These are phyloP conservation scores for Enhydra lutris DNA, from an alignment of 2,113 vertebrate genomes.

Conservation along the genomic window DNA sequence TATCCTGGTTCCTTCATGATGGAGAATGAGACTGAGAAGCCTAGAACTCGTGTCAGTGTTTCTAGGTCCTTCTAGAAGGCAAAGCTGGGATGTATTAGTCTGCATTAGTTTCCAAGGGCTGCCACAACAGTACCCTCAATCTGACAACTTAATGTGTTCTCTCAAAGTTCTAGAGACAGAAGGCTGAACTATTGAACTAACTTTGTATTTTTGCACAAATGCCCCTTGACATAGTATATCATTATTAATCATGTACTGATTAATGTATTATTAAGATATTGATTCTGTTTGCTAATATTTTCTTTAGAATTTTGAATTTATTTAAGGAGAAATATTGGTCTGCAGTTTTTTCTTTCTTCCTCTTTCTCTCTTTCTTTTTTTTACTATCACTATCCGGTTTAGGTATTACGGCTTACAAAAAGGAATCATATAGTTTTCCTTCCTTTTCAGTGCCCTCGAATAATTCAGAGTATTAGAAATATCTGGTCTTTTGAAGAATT, in stretches of 20 bases:
- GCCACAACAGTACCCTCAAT: neutral
- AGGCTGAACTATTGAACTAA: neutral
- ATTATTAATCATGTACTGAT: neutral
- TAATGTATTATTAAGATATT: neutral
- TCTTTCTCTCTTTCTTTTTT: neutral
- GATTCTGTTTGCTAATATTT: neutral
- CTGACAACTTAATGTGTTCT: neutral
- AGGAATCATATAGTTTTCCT: neutral
- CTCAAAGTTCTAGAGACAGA: neutral
- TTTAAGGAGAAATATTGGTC: neutral
- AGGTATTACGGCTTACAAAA: neutral
- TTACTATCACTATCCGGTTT: neutral
- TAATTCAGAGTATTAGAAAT: neutral
- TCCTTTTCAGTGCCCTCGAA: neutral
- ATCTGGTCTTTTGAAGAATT: neutral
- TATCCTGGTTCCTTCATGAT: neutral
- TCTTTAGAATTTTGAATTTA: neutral
- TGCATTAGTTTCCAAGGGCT: neutral
- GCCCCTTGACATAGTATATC: neutral
- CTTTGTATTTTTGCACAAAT: neutral
- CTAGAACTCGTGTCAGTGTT: neutral
- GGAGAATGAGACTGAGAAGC: neutral
- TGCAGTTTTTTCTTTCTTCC: neutral
- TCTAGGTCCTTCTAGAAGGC: neutral
- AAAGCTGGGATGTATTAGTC: neutral